Conservation (phyloP, 2,113 vertebrate species). For the Cynopterus brachyotis region DNA sequence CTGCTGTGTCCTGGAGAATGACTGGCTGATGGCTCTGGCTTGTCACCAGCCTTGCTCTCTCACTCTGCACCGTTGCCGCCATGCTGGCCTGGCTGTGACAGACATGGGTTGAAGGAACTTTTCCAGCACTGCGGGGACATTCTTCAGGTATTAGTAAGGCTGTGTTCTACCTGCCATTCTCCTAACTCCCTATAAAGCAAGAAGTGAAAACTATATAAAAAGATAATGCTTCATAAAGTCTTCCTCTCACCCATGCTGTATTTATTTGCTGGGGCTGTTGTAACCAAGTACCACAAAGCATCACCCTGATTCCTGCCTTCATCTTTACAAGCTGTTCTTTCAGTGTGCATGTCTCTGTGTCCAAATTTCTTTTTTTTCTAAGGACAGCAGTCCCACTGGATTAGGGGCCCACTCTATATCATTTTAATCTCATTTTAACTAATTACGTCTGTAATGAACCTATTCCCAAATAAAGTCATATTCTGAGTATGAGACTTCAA, state of each 20-base stretch:
- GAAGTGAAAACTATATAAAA: neutral
- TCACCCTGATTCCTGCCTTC: neutral
- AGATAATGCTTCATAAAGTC: neutral
- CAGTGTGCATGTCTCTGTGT: neutral
- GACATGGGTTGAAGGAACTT: slow-evolving; percentile 68
- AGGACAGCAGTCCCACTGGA: neutral
- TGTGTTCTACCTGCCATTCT: neutral
- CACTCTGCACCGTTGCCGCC: slow-evolving; percentile 71
- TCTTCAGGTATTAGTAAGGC: slow-evolving; percentile 72
- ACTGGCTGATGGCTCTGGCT: slow-evolving; percentile 61
- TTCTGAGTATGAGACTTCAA: neutral
- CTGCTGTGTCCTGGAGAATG: slow-evolving; percentile 65
- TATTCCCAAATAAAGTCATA: neutral
- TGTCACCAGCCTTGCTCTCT: slow-evolving; percentile 57
- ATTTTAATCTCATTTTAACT: neutral
- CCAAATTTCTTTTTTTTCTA: neutral
- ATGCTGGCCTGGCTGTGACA: slow-evolving; percentile 48
- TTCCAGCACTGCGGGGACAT: slow-evolving; percentile 73
- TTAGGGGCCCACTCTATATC: neutral
- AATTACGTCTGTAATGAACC: neutral
- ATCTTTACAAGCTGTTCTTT: neutral
- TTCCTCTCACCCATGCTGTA: neutral
- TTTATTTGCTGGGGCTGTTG: neutral
- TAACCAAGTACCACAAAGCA: neutral
- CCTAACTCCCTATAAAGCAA: neutral